Percentiles rank a stretch among this genome's conserved stretches.
phyloP scores from a whole-genome alignment of 2,888 invertebrate species.

The Seira sanloemensis region DNA sequence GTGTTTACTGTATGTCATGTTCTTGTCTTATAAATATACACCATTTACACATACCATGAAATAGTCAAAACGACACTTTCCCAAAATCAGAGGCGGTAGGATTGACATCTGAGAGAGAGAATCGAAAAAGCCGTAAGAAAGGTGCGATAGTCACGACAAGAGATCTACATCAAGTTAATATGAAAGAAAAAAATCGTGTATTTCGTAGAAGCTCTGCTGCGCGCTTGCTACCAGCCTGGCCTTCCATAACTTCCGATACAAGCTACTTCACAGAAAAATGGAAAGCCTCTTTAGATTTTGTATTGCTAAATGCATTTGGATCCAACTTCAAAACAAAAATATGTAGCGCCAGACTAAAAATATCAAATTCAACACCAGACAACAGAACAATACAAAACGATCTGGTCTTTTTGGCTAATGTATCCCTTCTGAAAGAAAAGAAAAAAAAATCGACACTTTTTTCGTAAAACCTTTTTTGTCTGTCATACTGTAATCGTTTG shows the following conservation, averaged over 20 bases:
- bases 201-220: neutral
- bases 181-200: neutral
- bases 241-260: neutral
- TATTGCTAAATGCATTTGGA: neutral
- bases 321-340: neutral
- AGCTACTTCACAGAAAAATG: neutral
- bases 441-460: neutral
- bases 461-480: neutral
- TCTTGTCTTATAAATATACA: conserved; percentile 1
- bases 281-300: neutral
- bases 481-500: conserved; percentile 28
- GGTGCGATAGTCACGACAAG: too few species aligned
- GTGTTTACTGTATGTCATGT: conserved; percentile 41
- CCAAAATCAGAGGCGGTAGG: neutral
- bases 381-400: neutral
- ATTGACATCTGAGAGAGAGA: too few species aligned
- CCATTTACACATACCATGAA: neutral
- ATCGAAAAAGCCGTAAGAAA: too few species aligned
- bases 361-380: neutral
- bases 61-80: neutral
- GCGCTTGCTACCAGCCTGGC: neutral
- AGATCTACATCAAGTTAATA: neutral
- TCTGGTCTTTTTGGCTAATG: neutral
- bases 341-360: neutral
- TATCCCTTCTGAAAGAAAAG: neutral